Conservation (phyloP, 2,113 vertebrate genomes). For the Sinocyclocheilus grahami region DNA sequence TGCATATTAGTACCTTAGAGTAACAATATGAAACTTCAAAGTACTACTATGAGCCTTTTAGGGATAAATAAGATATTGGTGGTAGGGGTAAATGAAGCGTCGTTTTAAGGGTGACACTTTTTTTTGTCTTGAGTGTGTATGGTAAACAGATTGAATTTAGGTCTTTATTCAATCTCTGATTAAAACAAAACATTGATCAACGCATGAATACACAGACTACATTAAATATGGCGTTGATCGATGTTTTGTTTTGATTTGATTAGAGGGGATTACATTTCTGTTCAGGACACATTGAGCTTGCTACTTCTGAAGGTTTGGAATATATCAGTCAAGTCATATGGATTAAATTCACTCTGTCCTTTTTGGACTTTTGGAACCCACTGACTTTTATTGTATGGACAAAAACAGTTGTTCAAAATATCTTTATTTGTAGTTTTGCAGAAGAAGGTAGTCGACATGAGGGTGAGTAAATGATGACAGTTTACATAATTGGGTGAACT, state of each 20-base stretch:
- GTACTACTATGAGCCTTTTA: no score
- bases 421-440: neutral
- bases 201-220: neutral
- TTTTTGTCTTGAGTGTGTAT: neutral
- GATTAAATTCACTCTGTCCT: neutral
- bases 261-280: neutral
- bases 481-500: neutral
- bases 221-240: neutral
- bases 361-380: neutral
- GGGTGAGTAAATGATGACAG: neutral
- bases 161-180: neutral
- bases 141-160: neutral
- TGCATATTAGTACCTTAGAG: neutral
- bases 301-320: neutral
- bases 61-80: no score
- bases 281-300: neutral
- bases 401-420: neutral
- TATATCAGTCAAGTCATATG: neutral
- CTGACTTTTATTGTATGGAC: neutral
- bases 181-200: constrained; percentile 3
- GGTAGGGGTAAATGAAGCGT: no score
- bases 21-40: neutral
- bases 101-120: no score
- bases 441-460: neutral
- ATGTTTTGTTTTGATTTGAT: neutral